A percentile compares a stretch with the other conserved stretches of the same genome.
phyloP scores from a whole-genome alignment of 2,113 vertebrate genomes.

The Phylloscopus trochiloides region DNA sequence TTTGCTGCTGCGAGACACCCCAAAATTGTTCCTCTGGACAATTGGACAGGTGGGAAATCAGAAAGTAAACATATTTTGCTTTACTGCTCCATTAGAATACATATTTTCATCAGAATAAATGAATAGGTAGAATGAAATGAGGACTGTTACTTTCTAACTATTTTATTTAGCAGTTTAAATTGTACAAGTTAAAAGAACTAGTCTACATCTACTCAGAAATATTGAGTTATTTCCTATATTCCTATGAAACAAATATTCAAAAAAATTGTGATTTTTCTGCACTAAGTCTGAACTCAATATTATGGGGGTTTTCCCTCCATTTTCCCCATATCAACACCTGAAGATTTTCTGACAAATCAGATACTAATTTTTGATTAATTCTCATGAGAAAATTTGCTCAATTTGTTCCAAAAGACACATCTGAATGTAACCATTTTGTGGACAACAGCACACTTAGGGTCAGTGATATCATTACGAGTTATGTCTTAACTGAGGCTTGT shows the following conservation, averaged over 20 bases:
- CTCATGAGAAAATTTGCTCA: not conserved
- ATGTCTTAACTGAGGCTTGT: not conserved
- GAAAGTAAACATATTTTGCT: not conserved
- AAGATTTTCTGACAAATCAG: not conserved
- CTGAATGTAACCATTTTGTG: rapidly evolving
- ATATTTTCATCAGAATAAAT: not conserved
- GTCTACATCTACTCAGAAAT: not conserved
- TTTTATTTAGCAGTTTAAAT: not conserved
- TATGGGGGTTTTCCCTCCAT: not conserved
- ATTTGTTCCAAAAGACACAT: not conserved
- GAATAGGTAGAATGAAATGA: not conserved
- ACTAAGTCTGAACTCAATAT: not conserved
- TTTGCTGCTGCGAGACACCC: not conserved
- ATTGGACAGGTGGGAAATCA: not conserved
- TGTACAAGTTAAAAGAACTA: not conserved
- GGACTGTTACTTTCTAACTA: not conserved
- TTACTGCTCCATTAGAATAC: not conserved
- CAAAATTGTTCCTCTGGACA: not conserved
- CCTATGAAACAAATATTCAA: not conserved
- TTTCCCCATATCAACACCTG: not conserved
- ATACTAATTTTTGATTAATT: not conserved
- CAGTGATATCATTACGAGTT: not conserved
- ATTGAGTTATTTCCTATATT: not conserved
- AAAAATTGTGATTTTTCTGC: not conserved
- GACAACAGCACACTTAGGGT: not conserved